A percentile compares a stretch with the other conserved stretches of the same genome.
Conservation (phyloP, 2,888 invertebrate genomes). For the Drosophila limbata region DNA sequence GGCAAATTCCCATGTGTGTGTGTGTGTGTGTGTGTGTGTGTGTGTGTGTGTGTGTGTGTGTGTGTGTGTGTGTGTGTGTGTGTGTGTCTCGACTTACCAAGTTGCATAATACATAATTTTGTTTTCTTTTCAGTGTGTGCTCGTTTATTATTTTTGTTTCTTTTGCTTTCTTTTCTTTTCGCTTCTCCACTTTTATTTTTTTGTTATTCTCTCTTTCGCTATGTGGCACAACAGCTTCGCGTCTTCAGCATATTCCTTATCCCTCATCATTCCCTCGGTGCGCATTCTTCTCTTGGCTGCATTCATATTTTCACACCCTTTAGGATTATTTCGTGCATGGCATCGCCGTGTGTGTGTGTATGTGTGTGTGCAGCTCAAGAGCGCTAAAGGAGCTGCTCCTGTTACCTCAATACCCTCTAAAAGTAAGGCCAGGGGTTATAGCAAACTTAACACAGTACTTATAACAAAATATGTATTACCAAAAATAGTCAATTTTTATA, state of each 20-base stretch:
- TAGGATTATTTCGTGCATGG: conserved; percentile 77
- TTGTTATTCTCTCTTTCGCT: conserved; percentile 13
- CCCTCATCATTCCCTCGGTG: conserved; percentile 26
- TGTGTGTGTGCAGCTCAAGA: conserved; percentile 34
- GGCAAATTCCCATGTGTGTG: conserved; percentile 37
- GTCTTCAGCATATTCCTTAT: conserved; percentile 34
- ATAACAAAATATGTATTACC: no score
- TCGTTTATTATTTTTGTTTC: conserved; percentile 37
- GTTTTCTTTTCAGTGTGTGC: conserved; percentile 61
- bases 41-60: conserved; percentile 36
- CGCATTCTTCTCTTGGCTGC: conserved; percentile 60
- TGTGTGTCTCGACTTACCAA: conserved; percentile 63
- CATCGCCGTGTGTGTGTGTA: conserved; percentile 23
- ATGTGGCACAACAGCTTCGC: conserved; percentile 56
- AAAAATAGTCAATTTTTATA: no score
- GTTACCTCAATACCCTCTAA: conserved; percentile 47
- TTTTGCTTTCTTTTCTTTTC: conserved; percentile 24
- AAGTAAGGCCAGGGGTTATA: neutral
- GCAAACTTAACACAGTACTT: no score
- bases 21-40: conserved; percentile 36
- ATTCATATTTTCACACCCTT: conserved; percentile 80
- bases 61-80: conserved; percentile 17
- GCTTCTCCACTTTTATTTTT: conserved; percentile 15
- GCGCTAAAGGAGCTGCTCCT: conserved; percentile 54
- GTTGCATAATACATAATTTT: conserved; percentile 74